phyloP scores from a whole-genome alignment of 1,140 invertebrate species.

The Drosophila guanche region DNA sequence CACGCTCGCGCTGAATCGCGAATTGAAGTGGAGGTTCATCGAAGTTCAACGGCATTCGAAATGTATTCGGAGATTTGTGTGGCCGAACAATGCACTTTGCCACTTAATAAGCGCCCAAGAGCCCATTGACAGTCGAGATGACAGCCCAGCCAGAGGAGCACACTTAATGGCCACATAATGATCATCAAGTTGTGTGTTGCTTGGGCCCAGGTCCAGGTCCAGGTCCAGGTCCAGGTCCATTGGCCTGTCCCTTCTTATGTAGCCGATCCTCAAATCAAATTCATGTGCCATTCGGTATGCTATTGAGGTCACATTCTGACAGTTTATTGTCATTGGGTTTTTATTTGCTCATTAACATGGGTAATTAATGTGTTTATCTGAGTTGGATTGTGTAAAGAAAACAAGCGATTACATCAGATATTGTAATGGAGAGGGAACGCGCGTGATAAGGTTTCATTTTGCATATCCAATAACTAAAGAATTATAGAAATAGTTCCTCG shows the following conservation, averaged over 20 bases:
- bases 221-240: slow-evolving; percentile 13
- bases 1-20: slow-evolving; percentile 37
- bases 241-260: neutral
- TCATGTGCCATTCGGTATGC: slow-evolving; percentile 46
- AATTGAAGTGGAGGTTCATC: slow-evolving; percentile 30
- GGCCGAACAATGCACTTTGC: slow-evolving; percentile 68
- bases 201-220: slow-evolving; percentile 10
- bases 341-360: slow-evolving; percentile 65
- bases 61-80: slow-evolving; percentile 45
- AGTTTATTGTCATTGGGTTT: slow-evolving; percentile 53
- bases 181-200: neutral
- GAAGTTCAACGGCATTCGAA: slow-evolving; percentile 60
- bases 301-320: slow-evolving; percentile 71
- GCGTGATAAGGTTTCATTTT: slow-evolving; percentile 19
- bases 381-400: slow-evolving; percentile 56
- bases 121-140: slow-evolving; percentile 24
- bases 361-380: slow-evolving; percentile 70
- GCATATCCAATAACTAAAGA: slow-evolving; percentile 6
- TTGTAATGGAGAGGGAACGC: slow-evolving; percentile 9
- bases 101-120: slow-evolving; percentile 54
- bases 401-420: slow-evolving; percentile 73
- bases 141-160: slow-evolving; percentile 9
- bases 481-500: neutral
- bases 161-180: slow-evolving; percentile 35
- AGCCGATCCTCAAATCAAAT: slow-evolving; percentile 61